Evolutionary conservation across 2,797 vertebrate species (phyloP).

Genomic region (Epinephelus malabaricus): DNA sequence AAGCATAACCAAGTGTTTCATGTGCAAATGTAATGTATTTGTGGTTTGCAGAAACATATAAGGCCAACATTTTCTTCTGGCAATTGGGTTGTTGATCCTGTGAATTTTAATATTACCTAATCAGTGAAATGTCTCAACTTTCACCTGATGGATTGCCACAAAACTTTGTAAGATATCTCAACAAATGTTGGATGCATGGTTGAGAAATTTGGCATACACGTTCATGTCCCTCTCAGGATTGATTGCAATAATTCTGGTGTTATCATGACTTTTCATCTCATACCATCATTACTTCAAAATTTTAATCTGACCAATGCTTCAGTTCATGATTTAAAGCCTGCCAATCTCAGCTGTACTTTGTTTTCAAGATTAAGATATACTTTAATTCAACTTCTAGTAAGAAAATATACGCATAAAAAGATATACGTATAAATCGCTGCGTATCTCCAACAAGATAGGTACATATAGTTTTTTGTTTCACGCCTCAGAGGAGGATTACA

Average conservation of each 20-base stretch:
- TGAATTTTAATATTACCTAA: too few relatives aligned
- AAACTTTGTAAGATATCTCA: not conserved
- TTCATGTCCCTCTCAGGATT: too few relatives aligned
- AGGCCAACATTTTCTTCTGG: too few relatives aligned
- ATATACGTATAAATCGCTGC: constrained; percentile 6
- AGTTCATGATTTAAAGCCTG: not conserved
- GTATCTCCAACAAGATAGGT: constrained; percentile 18
- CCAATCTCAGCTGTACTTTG: not conserved
- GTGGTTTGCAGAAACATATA: too few relatives aligned
- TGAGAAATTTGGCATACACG: not conserved
- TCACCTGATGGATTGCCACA: not conserved
- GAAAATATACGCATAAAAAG: not conserved
- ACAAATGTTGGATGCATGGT: not conserved
- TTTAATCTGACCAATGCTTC: not conserved
- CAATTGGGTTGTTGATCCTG: too few relatives aligned
- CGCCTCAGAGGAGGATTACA: constrained; percentile 40
- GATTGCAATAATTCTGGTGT: not conserved
- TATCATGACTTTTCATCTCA: not conserved
- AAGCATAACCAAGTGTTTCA: too few relatives aligned
- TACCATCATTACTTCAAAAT: not conserved
- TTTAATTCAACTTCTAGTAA: not conserved
- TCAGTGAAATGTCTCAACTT: not conserved
- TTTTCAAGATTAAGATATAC: not conserved
- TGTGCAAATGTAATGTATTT: too few relatives aligned
- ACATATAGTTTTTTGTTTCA: constrained; percentile 23